A percentile compares a stretch with the other conserved stretches of the same genome.
These are phyloP conservation scores for Amazona guildingii DNA, from an alignment of 2,113 vertebrate genomes.

Conservation along the genomic window DNA sequence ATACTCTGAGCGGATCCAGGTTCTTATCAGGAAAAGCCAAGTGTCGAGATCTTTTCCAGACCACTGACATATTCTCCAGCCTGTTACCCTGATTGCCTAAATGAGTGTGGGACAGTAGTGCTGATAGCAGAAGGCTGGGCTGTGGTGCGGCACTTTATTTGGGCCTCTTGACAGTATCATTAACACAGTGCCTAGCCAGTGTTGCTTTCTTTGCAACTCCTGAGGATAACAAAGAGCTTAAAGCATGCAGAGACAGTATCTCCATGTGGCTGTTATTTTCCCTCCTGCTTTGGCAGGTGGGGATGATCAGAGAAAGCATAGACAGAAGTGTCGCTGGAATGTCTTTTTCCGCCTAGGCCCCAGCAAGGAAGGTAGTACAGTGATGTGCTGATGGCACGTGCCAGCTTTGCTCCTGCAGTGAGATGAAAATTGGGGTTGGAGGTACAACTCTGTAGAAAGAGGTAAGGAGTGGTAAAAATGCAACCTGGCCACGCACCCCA, in stretches of 20 bases:
- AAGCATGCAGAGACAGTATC: not conserved
- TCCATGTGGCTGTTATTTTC: not conserved
- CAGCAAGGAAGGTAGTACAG: not conserved
- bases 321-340: not conserved
- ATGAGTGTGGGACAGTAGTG: not conserved
- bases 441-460: not conserved
- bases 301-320: not conserved
- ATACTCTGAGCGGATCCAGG: not conserved
- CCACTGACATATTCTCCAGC: not conserved
- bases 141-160: conserved; percentile 10
- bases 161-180: conserved; percentile 23
- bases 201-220: not conserved
- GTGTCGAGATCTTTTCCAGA: conserved; percentile 26
- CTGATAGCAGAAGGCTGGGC: conserved; percentile 23
- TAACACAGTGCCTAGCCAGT: not conserved
- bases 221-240: not conserved
- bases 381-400: not conserved
- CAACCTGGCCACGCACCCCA: not conserved
- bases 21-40: conserved; percentile 9
- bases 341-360: not conserved
- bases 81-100: not conserved
- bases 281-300: not conserved
- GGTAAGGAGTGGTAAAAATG: not conserved
- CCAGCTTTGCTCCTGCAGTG: not conserved
- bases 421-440: not conserved